Evolutionary conservation across 2,888 invertebrate species (phyloP), one percentile per base, ranked within the genome.

Genomic region (Hypomecis atomaria): DNA sequence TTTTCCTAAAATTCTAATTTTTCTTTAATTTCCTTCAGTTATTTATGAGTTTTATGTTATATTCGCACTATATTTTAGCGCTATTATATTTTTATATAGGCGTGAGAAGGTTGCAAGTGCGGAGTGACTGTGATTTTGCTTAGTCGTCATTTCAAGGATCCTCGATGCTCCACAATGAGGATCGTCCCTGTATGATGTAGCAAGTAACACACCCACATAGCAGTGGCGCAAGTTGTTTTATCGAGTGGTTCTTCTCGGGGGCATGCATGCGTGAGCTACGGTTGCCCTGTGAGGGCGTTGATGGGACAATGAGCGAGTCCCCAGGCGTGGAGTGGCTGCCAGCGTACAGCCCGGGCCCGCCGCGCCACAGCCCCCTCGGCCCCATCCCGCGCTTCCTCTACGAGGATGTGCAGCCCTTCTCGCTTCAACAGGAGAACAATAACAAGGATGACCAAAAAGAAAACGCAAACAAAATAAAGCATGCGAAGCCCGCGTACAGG

Each of bases 401-500:
- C 79, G 93, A 90, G 72, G 92, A 90, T 79, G 92, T 92, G 65
- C 90, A 91, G 76, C 89, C 90, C 36, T 78, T 88, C 67, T 82
- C 85, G 40, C 80, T 89, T 62, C 84, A 85, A 69, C 89, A 87
- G 78, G 90, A 92, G 76, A 92, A 92, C 74, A 92, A 92, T 75
- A 92, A 91, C 79, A 91, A 90, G 82, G 90, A 90, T 72, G 91
- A 89, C 59, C 88, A 86, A 71, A 90, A 90, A 73, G 90, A 91
- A 76, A 90, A 88, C 70, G 78, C 86, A 58, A 92, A 89, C 74
- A 90, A 90, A 84, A 90, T 89, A 71, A 93, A 93, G 79, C 93
- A 94, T 75, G 93, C 93, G 5, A 94, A 94, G 78, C 94, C 94
- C 69, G 93, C 94, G 6, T 94, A 94, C 86, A 94, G 94, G 94